These are phyloP conservation scores for Caradrina kadenii DNA, from an alignment of 2,888 invertebrate genomes.

Conservation along the genomic window DNA sequence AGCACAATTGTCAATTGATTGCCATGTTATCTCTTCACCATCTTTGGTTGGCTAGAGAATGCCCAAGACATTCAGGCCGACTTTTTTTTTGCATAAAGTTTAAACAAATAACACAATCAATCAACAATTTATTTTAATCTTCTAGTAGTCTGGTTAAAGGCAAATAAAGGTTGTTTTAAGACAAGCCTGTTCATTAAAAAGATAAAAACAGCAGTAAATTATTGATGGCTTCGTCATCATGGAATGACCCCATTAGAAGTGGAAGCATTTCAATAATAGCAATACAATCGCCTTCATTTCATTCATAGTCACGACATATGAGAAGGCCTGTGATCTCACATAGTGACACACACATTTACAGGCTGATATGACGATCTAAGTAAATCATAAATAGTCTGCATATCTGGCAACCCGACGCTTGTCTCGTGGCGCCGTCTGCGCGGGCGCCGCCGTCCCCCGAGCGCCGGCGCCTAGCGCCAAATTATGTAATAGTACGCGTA, in stretches of 20 bases:
- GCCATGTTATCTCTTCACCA: no score
- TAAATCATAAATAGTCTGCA: constrained; percentile 51
- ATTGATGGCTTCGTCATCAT: background rate
- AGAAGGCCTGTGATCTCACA: constrained; percentile 36
- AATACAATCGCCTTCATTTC: constrained; percentile 10
- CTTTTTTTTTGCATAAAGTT: no score
- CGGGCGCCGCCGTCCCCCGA: constrained; percentile 59
- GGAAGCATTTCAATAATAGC: constrained; percentile 27
- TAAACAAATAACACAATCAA: background rate
- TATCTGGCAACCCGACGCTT: constrained; percentile 58
- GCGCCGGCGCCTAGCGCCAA: constrained; percentile 68
- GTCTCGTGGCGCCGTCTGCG: constrained; percentile 65
- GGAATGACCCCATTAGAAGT: constrained; percentile 6
- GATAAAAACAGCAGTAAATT: background rate
- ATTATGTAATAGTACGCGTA: constrained; percentile 68
- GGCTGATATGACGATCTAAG: constrained; percentile 35
- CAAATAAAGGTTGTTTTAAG: no score
- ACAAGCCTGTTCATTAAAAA: background rate
- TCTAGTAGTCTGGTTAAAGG: background rate
- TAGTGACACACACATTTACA: constrained; percentile 29
- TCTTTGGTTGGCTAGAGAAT: no score
- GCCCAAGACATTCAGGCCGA: no score
- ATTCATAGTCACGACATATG: constrained; percentile 17
- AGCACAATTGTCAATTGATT: no score
- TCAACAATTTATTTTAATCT: no score